Evolutionary conservation across 2,113 vertebrate species (phyloP), one percentile per base, ranked within the genome.

Genomic region (Bufo bufo): DNA sequence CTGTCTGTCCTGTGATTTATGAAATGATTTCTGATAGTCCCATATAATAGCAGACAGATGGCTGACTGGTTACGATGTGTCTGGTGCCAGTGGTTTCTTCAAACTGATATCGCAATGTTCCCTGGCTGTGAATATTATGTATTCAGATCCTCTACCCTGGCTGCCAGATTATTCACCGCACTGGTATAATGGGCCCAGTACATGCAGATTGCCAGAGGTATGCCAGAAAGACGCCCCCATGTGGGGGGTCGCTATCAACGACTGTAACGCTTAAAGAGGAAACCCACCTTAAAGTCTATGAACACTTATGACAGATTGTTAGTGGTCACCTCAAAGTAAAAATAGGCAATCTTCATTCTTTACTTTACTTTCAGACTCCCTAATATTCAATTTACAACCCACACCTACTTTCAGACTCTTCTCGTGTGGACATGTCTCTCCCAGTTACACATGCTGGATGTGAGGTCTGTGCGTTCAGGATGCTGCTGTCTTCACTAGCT

Each of bases 11-110:
- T 52, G 56, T 86, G 65, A 78, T 77, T 77, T 63, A 63, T 78
- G 3, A 78, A 78, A 86, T 78, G 4, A 65, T 63, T 65, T 59
- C 74, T 65, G 58, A 45, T 77, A 11, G 23, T 85, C 33, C 61
- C 17, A 74, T 43, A 6, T 61, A 77, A 85, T 19, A 61, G 54
- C 84, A 49, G 71, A 75, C 84, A 85, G 84, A 85, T 86, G 85
- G 85, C 58, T 49, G 10, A n/a, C 16, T 6, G 49, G 81, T 66
- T 52, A 66, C 23, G 47, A 77, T 8, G 47, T 49, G 56, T 77
- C 85, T 52, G 85, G 85, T 86, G 85, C 85, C 85, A 86, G 72
- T 49, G 72, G 61, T n/a, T 50, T 23, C 81, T 83, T 52, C 47
- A 23, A 19, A 45, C 11, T 69, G 10, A 69, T 83, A 69, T 83